Base-by-base conservation (phyloP, 30 jellyfish, hydroid and myxozoan species). In the Kudoa iwatai region DNA sequence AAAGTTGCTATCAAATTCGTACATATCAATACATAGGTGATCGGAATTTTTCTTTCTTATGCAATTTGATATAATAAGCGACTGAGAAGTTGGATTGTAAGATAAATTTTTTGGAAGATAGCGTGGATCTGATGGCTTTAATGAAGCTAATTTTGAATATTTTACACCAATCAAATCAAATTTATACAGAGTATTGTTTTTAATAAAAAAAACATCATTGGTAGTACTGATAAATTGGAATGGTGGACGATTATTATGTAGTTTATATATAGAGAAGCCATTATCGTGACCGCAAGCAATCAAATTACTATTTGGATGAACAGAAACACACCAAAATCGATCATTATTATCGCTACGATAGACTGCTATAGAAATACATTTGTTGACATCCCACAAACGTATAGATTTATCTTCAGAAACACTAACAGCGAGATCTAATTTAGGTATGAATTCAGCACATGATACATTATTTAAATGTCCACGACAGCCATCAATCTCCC, bases 271-370 rank as follows among this genome's bases (percentile, higher is more conserved):
- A 34, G 59, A 47, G 83, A 69, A 58, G 17, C 91, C 91, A 60
- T 83, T 53, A 49, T 69, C 91, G 33, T 69, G 91, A 15, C 91
- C 81, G 11, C 86, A 86, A 17, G 91, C 91, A 49, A 69, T 58
- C 47, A 69, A 39, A 38, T 69, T 69, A 45, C 55, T 39, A 22
- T 62, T 60, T 20, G 91, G 91, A 42, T 59, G 86, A 17, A 84
- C 91, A n/a, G 69, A 77, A 30, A 69, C 36, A 15, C 49, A 57
- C 91, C 91, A 69, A 36, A 57, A 69, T 1, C 91, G 83, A 28
- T 69, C 91, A n/a, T n/a, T n/a, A 33, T 47, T 45, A 16, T 69
- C 91, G 12, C 91, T 54, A 35, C 91, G 55, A 46, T 58, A 59
- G 4, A 86, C 53, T 44, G 36, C 9, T 6, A 28, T 9, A n/a